Evolutionary conservation across 2,888 invertebrate genomes (phyloP).

Genomic region (Hymenopus coronatus): DNA sequence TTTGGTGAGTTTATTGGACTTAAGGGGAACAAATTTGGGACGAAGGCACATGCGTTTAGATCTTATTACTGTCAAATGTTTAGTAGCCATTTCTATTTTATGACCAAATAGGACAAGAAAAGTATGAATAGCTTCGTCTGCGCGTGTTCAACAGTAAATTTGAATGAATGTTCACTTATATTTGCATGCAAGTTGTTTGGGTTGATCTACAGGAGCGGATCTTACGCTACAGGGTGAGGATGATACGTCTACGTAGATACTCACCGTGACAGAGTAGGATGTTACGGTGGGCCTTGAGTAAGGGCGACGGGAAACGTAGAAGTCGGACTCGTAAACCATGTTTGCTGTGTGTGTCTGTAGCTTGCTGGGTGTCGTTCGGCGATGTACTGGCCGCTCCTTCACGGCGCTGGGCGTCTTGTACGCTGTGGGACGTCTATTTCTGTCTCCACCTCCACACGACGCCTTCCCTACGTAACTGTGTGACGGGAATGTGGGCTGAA

Average conservation of each 20-base stretch:
- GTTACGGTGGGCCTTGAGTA: constrained; percentile 66
- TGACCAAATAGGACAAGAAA: too few species aligned
- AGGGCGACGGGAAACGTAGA: constrained; percentile 84
- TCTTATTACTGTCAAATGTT: too few species aligned
- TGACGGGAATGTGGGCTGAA: neutral
- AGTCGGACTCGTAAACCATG: constrained; percentile 93
- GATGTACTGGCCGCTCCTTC: constrained; percentile 6
- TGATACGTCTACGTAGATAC: constrained; percentile 46
- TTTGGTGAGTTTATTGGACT: too few species aligned
- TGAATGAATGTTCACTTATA: too few species aligned
- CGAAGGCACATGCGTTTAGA: too few species aligned
- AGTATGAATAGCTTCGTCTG: too few species aligned
- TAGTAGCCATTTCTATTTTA: too few species aligned
- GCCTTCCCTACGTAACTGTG: neutral
- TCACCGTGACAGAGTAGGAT: constrained; percentile 79
- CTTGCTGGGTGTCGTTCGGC: constrained; percentile 16
- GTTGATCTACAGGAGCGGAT: too few species aligned
- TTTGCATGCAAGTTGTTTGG: too few species aligned
- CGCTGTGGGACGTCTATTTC: neutral
- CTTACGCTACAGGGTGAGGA: too few species aligned
- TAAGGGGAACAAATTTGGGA: too few species aligned
- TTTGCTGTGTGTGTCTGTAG: constrained; percentile 40
- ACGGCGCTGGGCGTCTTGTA: neutral
- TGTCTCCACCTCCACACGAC: neutral
- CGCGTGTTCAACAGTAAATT: too few species aligned